A percentile compares a stretch with the other conserved stretches of the same genome.
Evolutionary conservation across 2,113 vertebrate species (phyloP).

Genomic region (Daboia siamensis): DNA sequence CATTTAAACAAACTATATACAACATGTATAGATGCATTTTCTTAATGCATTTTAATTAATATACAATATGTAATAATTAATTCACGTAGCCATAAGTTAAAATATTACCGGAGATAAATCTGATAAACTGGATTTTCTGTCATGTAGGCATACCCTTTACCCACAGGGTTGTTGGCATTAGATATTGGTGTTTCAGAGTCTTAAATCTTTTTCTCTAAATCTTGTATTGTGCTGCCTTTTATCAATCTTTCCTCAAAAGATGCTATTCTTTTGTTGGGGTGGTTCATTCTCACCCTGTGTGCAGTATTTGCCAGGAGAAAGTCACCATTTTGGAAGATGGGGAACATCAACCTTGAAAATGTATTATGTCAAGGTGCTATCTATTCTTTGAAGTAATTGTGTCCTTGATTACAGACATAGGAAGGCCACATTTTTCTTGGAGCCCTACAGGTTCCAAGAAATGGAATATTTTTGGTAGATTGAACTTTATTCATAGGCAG

Average conservation of each 20-base stretch:
- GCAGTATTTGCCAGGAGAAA: background rate
- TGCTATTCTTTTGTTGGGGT: background rate
- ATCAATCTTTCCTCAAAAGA: background rate
- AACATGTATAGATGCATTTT: background rate
- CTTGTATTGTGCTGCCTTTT: background rate
- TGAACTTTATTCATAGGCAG: background rate
- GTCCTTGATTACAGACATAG: background rate
- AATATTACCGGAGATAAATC: background rate
- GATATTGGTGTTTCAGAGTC: background rate
- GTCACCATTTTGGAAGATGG: background rate
- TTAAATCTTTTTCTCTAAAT: background rate
- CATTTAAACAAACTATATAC: too few species aligned
- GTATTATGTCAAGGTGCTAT: background rate
- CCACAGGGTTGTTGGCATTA: background rate
- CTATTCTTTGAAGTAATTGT: background rate
- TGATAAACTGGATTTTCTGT: background rate
- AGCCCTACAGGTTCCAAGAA: background rate
- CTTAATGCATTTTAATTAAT: background rate
- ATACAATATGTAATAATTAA: background rate
- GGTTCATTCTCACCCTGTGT: background rate
- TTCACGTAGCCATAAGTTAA: background rate
- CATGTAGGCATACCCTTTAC: background rate
- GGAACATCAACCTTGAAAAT: background rate
- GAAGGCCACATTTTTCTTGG: background rate
- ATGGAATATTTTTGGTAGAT: background rate